Percentiles rank a stretch among this genome's conserved stretches.
phyloP scores from a whole-genome alignment of 2,113 vertebrate genomes.

The Calonectris borealis region DNA sequence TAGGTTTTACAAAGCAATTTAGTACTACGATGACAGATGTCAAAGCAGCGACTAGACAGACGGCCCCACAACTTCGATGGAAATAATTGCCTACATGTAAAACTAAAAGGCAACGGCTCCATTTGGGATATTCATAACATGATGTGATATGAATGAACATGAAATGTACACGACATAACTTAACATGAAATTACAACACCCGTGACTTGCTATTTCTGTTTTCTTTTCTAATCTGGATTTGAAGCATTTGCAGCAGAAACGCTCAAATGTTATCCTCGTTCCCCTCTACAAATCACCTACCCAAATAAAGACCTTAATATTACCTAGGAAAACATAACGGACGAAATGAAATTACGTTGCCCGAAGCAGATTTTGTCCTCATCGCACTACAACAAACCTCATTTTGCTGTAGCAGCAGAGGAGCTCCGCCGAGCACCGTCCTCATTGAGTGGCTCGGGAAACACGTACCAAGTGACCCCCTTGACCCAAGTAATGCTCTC shows the following conservation, averaged over 20 bases:
- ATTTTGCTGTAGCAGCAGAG: background rate
- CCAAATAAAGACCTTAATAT: background rate
- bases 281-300: background rate
- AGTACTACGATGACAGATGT: conserved; percentile 11
- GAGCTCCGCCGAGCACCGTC: background rate
- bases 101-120: background rate
- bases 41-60: background rate
- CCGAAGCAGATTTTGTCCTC: background rate
- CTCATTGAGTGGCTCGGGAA: background rate
- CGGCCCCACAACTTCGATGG: background rate
- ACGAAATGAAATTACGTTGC: background rate
- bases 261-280: background rate
- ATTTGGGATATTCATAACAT: background rate
- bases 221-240: background rate
- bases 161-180: background rate
- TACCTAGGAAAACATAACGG: background rate
- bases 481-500: background rate
- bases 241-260: background rate
- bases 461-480: background rate
- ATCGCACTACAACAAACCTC: background rate
- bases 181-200: background rate
- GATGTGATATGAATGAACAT: fast-evolving
- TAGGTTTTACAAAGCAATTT: conserved; percentile 27
- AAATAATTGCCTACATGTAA: background rate
- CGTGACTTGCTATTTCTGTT: background rate